Conservation (phyloP, 2,888 invertebrate species). For the Eudemis profundana region DNA sequence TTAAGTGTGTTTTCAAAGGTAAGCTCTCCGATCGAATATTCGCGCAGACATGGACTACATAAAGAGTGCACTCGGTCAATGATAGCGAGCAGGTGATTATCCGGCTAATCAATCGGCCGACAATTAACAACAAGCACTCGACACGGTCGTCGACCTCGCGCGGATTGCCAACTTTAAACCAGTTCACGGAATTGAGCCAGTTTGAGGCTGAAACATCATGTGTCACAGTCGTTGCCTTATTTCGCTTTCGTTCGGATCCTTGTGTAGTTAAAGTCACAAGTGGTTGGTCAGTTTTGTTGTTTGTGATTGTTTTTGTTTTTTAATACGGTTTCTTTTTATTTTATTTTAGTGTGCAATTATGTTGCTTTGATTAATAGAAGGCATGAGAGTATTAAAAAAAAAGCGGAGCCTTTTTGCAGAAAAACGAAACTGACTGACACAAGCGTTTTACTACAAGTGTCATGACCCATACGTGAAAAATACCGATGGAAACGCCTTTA, state of each 20-base stretch:
- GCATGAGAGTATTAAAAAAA: too few relatives aligned
- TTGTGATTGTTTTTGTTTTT: too few relatives aligned
- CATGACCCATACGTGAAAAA: too few relatives aligned
- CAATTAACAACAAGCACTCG: slow-evolving; percentile 34
- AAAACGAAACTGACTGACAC: too few relatives aligned
- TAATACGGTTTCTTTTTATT: too few relatives aligned
- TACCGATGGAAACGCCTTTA: too few relatives aligned
- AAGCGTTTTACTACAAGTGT: too few relatives aligned
- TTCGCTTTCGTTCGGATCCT: slow-evolving; percentile 5
- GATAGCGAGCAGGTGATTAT: slow-evolving; percentile 12
- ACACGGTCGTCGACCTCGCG: slow-evolving; percentile 21
- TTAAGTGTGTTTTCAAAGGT: background rate
- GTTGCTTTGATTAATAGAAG: too few relatives aligned
- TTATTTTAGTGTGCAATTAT: too few relatives aligned
- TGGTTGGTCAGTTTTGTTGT: background rate
- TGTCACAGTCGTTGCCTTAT: background rate
- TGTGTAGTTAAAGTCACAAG: background rate
- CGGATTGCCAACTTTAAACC: slow-evolving; percentile 30
- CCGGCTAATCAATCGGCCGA: slow-evolving; percentile 25
- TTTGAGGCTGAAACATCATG: slow-evolving; percentile 1
- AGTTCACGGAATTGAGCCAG: slow-evolving; percentile 27
- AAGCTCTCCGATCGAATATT: background rate
- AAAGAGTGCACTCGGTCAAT: background rate
- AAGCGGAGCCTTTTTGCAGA: too few relatives aligned
- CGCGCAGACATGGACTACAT: background rate